Evolutionary conservation across 2,888 invertebrate species (phyloP).

Genomic region (Rhogogaster chlorosoma): DNA sequence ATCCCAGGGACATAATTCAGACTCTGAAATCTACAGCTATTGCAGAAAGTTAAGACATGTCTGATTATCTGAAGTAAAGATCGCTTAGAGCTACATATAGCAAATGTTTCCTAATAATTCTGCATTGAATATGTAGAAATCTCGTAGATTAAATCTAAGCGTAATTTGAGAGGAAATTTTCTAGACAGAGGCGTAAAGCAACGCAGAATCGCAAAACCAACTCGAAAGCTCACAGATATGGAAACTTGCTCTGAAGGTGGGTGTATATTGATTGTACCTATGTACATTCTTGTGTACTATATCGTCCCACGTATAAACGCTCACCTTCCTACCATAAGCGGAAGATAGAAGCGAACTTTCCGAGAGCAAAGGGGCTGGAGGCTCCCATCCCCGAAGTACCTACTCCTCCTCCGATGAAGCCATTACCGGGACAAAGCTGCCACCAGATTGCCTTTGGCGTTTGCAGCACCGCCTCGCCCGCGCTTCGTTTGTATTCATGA

Average conservation of each 20-base stretch:
- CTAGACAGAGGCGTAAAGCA: neutral
- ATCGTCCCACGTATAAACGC: conserved; percentile 22
- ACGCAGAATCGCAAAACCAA: neutral
- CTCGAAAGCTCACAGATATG: neutral
- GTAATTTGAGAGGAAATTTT: conserved; percentile 1
- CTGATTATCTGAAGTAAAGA: neutral
- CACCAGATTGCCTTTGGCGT: conserved; percentile 76
- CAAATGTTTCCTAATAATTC: neutral
- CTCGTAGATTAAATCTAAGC: neutral
- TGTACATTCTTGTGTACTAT: neutral
- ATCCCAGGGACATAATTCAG: neutral
- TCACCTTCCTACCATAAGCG: conserved; percentile 3
- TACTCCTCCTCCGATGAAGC: conserved; percentile 65
- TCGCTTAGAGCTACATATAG: neutral
- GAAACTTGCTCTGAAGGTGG: conserved; percentile 10
- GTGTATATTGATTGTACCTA: conserved; percentile 11
- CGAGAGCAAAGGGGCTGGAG: conserved; percentile 49
- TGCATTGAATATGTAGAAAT: neutral
- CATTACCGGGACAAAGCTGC: conserved; percentile 77
- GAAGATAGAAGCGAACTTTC: conserved; percentile 54
- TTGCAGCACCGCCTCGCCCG: conserved; percentile 67
- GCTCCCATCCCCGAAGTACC: conserved; percentile 36
- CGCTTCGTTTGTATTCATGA: conserved; percentile 77
- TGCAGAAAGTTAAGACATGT: neutral
- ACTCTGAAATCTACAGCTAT: neutral